phyloP scores from a whole-genome alignment of 1,140 invertebrate species.

The Cotesia typhae region DNA sequence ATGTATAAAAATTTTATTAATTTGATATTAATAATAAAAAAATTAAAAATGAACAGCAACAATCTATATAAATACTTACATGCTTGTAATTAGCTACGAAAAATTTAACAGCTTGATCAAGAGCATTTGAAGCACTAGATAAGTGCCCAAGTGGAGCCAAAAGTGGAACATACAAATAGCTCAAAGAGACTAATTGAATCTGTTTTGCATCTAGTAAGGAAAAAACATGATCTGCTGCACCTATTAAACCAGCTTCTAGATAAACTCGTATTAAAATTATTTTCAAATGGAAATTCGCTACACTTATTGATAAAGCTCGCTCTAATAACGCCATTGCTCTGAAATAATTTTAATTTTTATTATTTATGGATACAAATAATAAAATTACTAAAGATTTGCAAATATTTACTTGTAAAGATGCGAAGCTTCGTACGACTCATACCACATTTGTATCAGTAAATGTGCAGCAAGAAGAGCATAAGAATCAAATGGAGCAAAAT shows the following conservation, averaged over 20 bases:
- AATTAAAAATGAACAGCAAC: not conserved
- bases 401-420: constrained; percentile 65
- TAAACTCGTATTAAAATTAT: constrained; percentile 71
- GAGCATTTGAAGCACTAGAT: constrained; percentile 70
- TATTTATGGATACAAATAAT: constrained; percentile 18
- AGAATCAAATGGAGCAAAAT: constrained; percentile 75
- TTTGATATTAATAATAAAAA: constrained; percentile 27
- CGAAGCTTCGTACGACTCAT: constrained; percentile 68
- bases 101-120: constrained; percentile 81
- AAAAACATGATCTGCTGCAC: constrained; percentile 58
- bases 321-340: constrained; percentile 52
- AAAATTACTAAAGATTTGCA: not conserved
- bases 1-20: constrained; percentile 42
- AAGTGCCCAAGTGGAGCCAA: constrained; percentile 76
- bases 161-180: constrained; percentile 82
- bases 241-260: constrained; percentile 61
- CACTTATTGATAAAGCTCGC: constrained; percentile 61
- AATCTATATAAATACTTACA: constrained; percentile 65
- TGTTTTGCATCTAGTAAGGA: constrained; percentile 87
- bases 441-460: constrained; percentile 76
- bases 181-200: constrained; percentile 91
- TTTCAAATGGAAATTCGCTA: constrained; percentile 73
- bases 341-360: constrained; percentile 36
- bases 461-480: constrained; percentile 83
- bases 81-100: constrained; percentile 89